phyloP scores from a whole-genome alignment of 2,797 vertebrate species.

The Thamnophis elegans region DNA sequence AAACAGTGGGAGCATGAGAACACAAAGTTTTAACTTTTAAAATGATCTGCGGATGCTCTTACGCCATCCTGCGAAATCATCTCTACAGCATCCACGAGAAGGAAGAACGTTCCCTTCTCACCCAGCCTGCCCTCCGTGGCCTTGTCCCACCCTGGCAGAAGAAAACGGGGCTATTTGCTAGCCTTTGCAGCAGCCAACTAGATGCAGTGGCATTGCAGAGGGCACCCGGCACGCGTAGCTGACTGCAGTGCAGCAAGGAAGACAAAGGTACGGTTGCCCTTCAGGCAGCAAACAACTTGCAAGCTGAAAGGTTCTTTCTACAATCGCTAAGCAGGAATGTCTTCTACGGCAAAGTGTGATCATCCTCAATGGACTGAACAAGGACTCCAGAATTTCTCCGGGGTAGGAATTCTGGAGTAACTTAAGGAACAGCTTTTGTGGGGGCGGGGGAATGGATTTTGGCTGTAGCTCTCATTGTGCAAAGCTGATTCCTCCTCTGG shows the following conservation, averaged over 20 bases:
- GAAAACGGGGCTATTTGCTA: neutral
- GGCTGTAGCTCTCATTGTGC: neutral
- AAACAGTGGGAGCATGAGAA: neutral
- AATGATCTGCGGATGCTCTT: neutral
- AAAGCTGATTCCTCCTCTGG: neutral
- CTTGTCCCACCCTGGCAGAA: neutral
- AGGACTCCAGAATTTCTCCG: neutral
- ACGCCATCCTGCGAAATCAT: neutral
- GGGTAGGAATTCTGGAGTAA: neutral
- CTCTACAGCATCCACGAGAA: neutral
- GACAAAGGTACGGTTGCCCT: neutral
- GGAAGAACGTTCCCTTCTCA: neutral
- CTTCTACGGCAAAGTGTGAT: neutral
- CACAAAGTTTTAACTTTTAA: neutral
- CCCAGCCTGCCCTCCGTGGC: neutral
- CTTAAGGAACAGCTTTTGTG: neutral
- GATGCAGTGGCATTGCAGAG: neutral
- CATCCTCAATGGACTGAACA: neutral
- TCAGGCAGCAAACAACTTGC: neutral
- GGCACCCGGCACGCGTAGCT: neutral
- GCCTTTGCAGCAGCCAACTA: neutral
- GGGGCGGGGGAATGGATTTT: neutral
- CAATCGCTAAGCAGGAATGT: neutral
- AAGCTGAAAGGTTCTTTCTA: neutral
- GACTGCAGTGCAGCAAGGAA: neutral